phyloP scores from a whole-genome alignment of 2,797 vertebrate genomes.

The Hafferia zeledoni region DNA sequence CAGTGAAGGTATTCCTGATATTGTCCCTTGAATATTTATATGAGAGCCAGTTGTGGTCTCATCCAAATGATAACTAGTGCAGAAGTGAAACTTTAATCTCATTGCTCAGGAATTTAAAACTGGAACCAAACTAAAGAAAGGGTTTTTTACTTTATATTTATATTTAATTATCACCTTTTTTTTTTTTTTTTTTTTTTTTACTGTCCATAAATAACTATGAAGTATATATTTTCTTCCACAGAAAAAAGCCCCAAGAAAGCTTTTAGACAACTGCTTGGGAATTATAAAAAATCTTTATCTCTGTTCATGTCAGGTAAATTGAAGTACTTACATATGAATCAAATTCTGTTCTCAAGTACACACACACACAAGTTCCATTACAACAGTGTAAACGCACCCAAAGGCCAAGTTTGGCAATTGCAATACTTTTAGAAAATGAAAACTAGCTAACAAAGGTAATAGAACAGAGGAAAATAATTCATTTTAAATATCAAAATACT shows the following conservation, averaged over 20 bases:
- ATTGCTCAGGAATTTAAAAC: not conserved
- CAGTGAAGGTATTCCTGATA: not conserved
- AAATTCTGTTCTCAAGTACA: not conserved
- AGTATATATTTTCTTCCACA: not conserved
- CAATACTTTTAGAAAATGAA: conserved; percentile 8
- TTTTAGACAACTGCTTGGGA: not conserved
- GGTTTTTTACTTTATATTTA: not conserved
- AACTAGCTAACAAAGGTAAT: not conserved
- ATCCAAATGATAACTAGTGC: not conserved
- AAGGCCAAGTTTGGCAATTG: not conserved
- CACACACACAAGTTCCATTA: not conserved
- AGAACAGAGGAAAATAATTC: not conserved
- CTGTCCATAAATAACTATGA: not conserved
- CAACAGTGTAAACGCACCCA: not conserved
- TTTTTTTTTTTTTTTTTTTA: no score
- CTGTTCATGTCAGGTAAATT: not conserved
- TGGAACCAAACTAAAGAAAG: not conserved
- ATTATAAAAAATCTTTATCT: not conserved
- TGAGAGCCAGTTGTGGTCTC: not conserved
- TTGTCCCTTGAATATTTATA: not conserved
- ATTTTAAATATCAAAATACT: conserved; percentile 15
- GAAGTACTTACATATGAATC: not conserved
- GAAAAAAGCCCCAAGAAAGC: not conserved
- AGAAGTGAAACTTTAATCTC: not conserved
- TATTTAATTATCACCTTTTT: no score